A percentile compares a stretch with the other conserved stretches of the same genome.
Evolutionary conservation across 2,888 invertebrate genomes (phyloP).

Genomic region (Cheilosia pagana): DNA sequence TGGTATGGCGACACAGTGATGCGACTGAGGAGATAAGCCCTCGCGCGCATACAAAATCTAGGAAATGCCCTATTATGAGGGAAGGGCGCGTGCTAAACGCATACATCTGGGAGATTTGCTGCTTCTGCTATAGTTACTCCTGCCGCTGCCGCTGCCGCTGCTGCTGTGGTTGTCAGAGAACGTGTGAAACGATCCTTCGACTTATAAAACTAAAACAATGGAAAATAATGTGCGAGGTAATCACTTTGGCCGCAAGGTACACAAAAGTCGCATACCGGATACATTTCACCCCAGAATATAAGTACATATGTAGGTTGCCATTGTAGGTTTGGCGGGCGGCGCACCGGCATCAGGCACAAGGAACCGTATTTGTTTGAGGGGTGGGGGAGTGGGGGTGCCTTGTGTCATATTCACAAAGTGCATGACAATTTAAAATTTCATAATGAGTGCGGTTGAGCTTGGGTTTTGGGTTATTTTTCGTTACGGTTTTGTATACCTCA

Average conservation of each 20-base stretch:
- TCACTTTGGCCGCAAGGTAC: conserved; percentile 75
- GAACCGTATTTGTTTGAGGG: conserved; percentile 14
- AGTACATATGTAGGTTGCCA: conserved; percentile 16
- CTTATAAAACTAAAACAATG: conserved; percentile 75
- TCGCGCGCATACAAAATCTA: conserved; percentile 74
- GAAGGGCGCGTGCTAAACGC: conserved; percentile 75
- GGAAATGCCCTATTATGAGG: conserved; percentile 73
- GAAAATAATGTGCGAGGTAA: conserved; percentile 74
- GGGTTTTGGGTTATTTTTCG: conserved; percentile 42
- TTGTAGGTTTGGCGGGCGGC: neutral
- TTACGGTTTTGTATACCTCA: neutral
- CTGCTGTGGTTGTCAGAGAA: conserved; percentile 73
- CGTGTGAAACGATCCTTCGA: conserved; percentile 75
- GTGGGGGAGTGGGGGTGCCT: conserved; percentile 22
- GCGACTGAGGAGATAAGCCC: conserved; percentile 66
- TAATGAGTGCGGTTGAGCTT: conserved; percentile 72
- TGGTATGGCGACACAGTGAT: conserved; percentile 48
- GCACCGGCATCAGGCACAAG: neutral
- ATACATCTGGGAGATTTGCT: conserved; percentile 74
- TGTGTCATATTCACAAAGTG: conserved; percentile 74
- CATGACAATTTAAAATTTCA: conserved; percentile 74
- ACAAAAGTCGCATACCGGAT: conserved; percentile 72
- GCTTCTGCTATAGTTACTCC: conserved; percentile 34
- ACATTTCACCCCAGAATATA: conserved; percentile 58
- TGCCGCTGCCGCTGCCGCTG: conserved; percentile 26